phyloP scores from a whole-genome alignment of 2,113 vertebrate genomes.

The Neogobius melanostomus region DNA sequence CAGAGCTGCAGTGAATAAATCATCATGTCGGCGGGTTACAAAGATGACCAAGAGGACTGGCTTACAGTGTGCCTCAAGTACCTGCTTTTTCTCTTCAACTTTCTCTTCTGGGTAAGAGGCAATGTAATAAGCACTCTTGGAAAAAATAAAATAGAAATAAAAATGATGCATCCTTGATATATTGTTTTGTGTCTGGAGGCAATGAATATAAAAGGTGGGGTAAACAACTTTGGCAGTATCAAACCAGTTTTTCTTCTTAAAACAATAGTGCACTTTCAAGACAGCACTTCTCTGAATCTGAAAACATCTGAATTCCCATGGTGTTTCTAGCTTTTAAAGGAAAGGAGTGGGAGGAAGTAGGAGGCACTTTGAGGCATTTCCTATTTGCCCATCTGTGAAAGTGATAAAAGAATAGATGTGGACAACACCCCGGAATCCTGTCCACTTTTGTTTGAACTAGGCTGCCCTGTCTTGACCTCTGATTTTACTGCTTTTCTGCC shows the following conservation, averaged over 20 bases:
- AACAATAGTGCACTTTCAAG: not conserved
- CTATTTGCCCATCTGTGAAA: constrained; percentile 35
- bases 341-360: constrained; percentile 42
- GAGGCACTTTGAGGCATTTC: constrained; percentile 55
- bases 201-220: too few species aligned
- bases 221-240: too few species aligned
- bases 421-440: constrained; percentile 21
- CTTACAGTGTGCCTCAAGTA: constrained; percentile 83
- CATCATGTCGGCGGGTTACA: constrained; percentile 76
- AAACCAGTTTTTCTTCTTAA: constrained; percentile 12
- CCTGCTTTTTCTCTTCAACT: constrained; percentile 86
- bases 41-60: constrained; percentile 81
- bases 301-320: not conserved
- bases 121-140: not conserved
- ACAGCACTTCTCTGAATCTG: not conserved
- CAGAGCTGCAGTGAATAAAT: constrained; percentile 33
- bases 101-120: constrained; percentile 87
- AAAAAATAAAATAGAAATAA: too few species aligned
- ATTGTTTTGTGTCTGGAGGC: too few species aligned
- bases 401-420: constrained; percentile 41
- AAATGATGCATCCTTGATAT: too few species aligned
- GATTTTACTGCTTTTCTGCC: not conserved
- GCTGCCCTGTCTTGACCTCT: constrained; percentile 27
- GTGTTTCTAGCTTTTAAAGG: constrained; percentile 25
- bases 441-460: constrained; percentile 42